Percentiles rank a stretch among this genome's conserved stretches.
Conservation (phyloP, 2,797 vertebrate genomes). For the Otolemur crassicaudatus region DNA sequence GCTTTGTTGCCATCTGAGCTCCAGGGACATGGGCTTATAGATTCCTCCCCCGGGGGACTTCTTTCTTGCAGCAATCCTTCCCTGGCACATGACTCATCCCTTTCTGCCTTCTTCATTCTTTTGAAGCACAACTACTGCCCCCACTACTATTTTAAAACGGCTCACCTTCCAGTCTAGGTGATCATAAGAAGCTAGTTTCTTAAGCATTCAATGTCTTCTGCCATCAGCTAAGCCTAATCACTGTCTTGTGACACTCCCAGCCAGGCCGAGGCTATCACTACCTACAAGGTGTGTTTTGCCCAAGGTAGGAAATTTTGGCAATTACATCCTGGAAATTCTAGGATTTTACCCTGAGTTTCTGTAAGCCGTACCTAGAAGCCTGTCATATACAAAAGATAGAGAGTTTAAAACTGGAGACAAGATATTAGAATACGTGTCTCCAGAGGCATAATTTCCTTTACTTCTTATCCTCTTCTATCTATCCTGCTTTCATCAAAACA, state of each 20-base stretch:
- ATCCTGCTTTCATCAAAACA: neutral
- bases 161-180: neutral
- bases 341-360: neutral
- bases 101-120: neutral
- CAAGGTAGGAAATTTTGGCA: neutral
- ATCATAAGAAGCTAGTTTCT: neutral
- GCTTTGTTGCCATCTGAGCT: neutral
- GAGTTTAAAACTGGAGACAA: neutral
- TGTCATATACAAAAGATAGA: neutral
- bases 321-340: neutral
- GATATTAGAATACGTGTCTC: neutral
- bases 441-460: neutral
- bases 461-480: neutral
- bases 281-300: neutral
- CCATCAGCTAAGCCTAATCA: neutral
- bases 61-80: neutral
- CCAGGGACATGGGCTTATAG: neutral
- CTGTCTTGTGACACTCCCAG: neutral
- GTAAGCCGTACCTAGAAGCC: neutral
- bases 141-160: neutral
- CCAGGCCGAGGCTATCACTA: neutral
- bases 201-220: neutral
- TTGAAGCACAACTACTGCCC: neutral
- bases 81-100: neutral
- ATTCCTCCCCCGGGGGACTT: neutral